These are phyloP conservation scores for Eilema griseolum DNA, from an alignment of 2,888 invertebrate genomes.

Conservation along the genomic window DNA sequence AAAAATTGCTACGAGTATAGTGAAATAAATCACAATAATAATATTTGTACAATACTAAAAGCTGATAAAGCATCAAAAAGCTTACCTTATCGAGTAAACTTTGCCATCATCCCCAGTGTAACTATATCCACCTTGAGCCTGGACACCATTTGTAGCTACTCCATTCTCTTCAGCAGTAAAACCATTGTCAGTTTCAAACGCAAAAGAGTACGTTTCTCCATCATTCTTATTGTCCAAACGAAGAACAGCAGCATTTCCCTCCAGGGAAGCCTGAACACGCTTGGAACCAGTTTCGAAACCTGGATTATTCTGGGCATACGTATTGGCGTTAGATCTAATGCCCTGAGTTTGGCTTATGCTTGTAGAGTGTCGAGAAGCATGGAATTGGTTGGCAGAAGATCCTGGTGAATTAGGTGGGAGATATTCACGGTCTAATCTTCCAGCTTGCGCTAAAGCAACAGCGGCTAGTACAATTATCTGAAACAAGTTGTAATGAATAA, in stretches of 20 bases:
- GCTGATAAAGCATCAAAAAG: neutral
- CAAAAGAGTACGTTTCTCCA: slow-evolving; percentile 75
- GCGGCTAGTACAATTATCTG: slow-evolving; percentile 71
- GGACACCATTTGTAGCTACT: slow-evolving; percentile 78
- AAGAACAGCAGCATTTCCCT: slow-evolving; percentile 77
- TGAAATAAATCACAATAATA: too few relatives aligned
- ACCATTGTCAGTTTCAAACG: slow-evolving; percentile 80
- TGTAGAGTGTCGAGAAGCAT: slow-evolving; percentile 74
- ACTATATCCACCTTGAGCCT: slow-evolving; percentile 77
- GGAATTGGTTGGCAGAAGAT: slow-evolving; percentile 34
- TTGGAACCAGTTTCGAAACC: slow-evolving; percentile 62
- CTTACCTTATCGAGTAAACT: slow-evolving; percentile 76
- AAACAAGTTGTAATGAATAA: too few relatives aligned
- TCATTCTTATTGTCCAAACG: slow-evolving; percentile 75
- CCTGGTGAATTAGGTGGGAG: slow-evolving; percentile 67
- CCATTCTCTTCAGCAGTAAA: slow-evolving; percentile 78
- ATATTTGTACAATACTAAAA: neutral
- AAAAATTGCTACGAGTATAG: too few relatives aligned
- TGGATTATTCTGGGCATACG: slow-evolving; percentile 22
- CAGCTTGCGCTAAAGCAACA: slow-evolving; percentile 65
- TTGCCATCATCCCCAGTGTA: slow-evolving; percentile 82
- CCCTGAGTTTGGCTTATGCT: slow-evolving; percentile 32
- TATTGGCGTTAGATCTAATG: slow-evolving; percentile 24
- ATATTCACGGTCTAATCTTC: slow-evolving; percentile 73
- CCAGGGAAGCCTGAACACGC: slow-evolving; percentile 73